These are phyloP conservation scores for Zaprionus bogoriensis DNA, from an alignment of 2,888 invertebrate genomes.

Conservation along the genomic window DNA sequence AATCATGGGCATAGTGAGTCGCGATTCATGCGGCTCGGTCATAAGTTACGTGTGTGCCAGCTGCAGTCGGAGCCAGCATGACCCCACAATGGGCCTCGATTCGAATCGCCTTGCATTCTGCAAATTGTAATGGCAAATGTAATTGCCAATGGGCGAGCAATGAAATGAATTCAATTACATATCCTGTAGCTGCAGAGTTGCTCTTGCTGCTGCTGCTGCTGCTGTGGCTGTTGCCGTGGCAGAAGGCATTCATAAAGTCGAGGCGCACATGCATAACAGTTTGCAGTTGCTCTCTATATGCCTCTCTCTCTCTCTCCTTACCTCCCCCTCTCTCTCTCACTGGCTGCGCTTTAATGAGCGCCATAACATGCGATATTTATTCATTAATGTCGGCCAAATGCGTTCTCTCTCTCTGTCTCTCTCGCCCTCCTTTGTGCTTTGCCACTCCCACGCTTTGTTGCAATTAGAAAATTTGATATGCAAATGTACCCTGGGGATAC, in stretches of 20 bases:
- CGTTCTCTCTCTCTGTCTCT: not conserved
- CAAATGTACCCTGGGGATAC: slow-evolving; percentile 40
- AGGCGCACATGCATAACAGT: not conserved
- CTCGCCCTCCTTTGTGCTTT: not conserved
- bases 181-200: slow-evolving; percentile 13
- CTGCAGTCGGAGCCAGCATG: not conserved
- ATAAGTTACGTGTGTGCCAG: slow-evolving; percentile 8
- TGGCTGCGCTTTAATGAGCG: slow-evolving; percentile 44
- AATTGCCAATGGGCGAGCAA: slow-evolving; percentile 34
- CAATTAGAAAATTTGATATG: slow-evolving; percentile 65
- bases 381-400: slow-evolving; percentile 57
- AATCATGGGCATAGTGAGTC: slow-evolving; percentile 26
- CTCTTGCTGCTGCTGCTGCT: not conserved
- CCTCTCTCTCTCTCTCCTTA: not conserved
- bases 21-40: slow-evolving; percentile 34
- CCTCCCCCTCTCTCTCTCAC: not conserved
- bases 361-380: slow-evolving; percentile 56
- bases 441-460: not conserved
- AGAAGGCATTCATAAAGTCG: not conserved
- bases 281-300: not conserved
- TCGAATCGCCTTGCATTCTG: not conserved
- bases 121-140: slow-evolving; percentile 38
- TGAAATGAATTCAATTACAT: slow-evolving; percentile 52
- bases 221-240: not conserved
- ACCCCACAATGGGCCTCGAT: not conserved